These are phyloP conservation scores for Pseudanteris insignis DNA, from an alignment of 2,888 invertebrate genomes.

Conservation along the genomic window DNA sequence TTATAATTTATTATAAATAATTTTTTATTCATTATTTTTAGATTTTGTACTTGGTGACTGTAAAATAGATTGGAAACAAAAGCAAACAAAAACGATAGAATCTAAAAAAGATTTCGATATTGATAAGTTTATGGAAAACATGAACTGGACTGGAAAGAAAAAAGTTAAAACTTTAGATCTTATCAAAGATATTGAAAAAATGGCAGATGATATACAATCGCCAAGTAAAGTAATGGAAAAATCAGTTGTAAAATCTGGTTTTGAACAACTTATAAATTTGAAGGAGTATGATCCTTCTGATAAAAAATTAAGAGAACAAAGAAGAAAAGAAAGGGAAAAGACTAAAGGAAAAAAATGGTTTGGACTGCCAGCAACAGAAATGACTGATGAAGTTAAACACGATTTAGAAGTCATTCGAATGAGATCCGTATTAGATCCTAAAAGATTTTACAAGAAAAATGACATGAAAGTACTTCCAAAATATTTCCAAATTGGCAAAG, in stretches of 20 bases:
- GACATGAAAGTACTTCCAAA: slow-evolving; percentile 88
- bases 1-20: not conserved
- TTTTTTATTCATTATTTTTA: not conserved
- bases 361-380: slow-evolving; percentile 85
- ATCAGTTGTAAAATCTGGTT: slow-evolving; percentile 72
- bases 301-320: slow-evolving; percentile 69
- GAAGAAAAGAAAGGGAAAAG: slow-evolving; percentile 77
- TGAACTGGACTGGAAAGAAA: slow-evolving; percentile 57
- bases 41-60: not conserved
- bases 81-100: not conserved
- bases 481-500: slow-evolving; percentile 86
- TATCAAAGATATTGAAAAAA: slow-evolving; percentile 42
- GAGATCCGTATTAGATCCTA: slow-evolving; percentile 91
- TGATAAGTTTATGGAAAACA: slow-evolving; percentile 62
- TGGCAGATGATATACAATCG: slow-evolving; percentile 63
- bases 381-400: slow-evolving; percentile 87
- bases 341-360: slow-evolving; percentile 91
- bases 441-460: slow-evolving; percentile 94
- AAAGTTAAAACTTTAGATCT: slow-evolving; percentile 17
- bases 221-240: slow-evolving; percentile 72
- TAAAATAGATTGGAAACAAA: slow-evolving; percentile 6
- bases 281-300: slow-evolving; percentile 72
- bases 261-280: slow-evolving; percentile 73
- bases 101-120: slow-evolving; percentile 55
- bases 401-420: slow-evolving; percentile 91